Evolutionary conservation across 2,888 invertebrate genomes (phyloP), one percentile per base, ranked within the genome.

Genomic region (Drosophila neotestacea): DNA sequence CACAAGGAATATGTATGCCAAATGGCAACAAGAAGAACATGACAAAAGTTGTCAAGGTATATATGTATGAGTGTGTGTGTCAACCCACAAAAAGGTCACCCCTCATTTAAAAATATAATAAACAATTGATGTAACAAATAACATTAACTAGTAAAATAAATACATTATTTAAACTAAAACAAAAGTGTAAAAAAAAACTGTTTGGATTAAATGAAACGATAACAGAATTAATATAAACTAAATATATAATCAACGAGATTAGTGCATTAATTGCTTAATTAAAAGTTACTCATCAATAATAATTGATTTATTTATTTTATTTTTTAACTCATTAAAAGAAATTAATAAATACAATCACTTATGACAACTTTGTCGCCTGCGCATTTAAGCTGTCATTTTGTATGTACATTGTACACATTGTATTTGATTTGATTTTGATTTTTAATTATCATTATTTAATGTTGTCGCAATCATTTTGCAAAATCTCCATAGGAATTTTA

Each of bases 291-390:
- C 1, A 22, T 22, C 22, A 22, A 22, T 22, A 22, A 1, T 2
- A 22, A 22, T 3, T 22, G 22, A 22, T 22, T 22, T 3, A 22
- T 22, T 22, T 22, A 22, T 22, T 22, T 22, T 22, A 22, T 22
- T 1, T 22, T 22, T 22, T 3, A 22, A 22, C 22, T 3, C 22
- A 22, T 22, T 22, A 3, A 22, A 22, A 22, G 22, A 22, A 22
- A 22, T 22, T 22, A 22, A 22, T 22, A 22, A 22, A 2, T 22
- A 22, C 1, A 22, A 22, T 61, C 22, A 11, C 27, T 28, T 48
- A 7, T 5, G 79, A 84, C 72, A 60, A 52, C 27, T 22, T 54
- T 55, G 79, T 81, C 81, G 79, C 66, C 79, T 75, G 76, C 48
- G 42, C 65, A 42, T 11, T 22, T 34, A 9, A 56, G 46, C 63